These are phyloP conservation scores for Cyanoramphus novaezelandiae DNA, from an alignment of 2,113 vertebrate genomes.

Conservation along the genomic window DNA sequence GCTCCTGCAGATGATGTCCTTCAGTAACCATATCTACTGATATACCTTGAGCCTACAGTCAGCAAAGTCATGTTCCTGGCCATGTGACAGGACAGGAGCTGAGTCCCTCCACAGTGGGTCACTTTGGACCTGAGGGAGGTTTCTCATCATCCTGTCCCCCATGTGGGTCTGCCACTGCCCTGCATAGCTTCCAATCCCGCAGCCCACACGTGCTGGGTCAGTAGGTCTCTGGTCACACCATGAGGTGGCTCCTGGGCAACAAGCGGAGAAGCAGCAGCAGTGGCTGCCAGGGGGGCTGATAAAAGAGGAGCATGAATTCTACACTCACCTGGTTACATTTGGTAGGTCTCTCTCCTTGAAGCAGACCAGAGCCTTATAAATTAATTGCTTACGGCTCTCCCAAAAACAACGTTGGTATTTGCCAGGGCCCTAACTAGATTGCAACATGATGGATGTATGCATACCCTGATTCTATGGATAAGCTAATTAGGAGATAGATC, in stretches of 20 bases:
- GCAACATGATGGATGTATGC: background rate
- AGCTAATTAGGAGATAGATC: background rate
- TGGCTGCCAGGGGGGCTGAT: background rate
- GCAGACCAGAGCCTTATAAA: background rate
- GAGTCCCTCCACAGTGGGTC: background rate
- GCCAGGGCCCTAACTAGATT: background rate
- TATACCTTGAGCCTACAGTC: background rate
- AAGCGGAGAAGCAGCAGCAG: background rate
- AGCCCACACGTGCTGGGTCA: rapidly evolving
- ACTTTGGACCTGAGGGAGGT: background rate
- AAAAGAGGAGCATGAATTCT: background rate
- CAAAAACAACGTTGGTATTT: background rate
- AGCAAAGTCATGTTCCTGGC: background rate
- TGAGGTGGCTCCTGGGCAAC: background rate
- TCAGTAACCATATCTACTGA: background rate
- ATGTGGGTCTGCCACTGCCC: background rate
- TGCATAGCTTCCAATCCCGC: background rate
- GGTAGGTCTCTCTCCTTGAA: background rate
- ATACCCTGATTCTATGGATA: background rate
- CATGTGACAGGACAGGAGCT: background rate
- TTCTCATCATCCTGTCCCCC: background rate
- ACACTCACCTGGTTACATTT: background rate
- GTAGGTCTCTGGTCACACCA: background rate
- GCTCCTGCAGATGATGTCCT: background rate
- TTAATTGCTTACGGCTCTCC: background rate